Evolutionary conservation across 2,888 invertebrate species (phyloP).

Genomic region (Dugesia japonica): DNA sequence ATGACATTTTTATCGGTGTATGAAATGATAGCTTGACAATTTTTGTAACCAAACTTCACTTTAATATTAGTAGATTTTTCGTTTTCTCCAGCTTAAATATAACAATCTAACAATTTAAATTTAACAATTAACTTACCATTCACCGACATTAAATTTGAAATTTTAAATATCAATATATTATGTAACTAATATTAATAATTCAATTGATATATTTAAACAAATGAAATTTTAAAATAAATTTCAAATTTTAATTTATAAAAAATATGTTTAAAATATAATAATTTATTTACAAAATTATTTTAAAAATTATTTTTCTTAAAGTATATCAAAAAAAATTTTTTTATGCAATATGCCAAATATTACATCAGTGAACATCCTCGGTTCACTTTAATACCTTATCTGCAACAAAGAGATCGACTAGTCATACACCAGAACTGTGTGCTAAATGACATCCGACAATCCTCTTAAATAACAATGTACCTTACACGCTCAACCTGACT

Average conservation of each 20-base stretch:
- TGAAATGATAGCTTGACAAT: slow-evolving; percentile 55
- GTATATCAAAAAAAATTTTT: neutral
- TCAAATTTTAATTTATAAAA: neutral
- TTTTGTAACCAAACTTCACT: slow-evolving; percentile 9
- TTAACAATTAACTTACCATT: neutral
- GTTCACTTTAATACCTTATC: slow-evolving; percentile 8
- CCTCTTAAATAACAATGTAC: slow-evolving; percentile 10
- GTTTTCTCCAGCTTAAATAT: neutral
- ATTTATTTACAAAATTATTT: no score
- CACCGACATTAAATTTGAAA: neutral
- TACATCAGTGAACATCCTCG: slow-evolving; percentile 10
- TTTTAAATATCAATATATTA: neutral
- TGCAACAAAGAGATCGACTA: slow-evolving; percentile 9
- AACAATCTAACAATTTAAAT: no score
- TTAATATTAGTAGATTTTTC: neutral
- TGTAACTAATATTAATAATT: slow-evolving; percentile 11
- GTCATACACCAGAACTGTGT: slow-evolving; percentile 17
- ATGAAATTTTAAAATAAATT: neutral
- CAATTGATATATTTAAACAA: neutral
- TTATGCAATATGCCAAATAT: neutral
- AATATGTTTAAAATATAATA: no score
- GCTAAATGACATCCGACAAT: slow-evolving; percentile 15
- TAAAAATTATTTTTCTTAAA: no score
- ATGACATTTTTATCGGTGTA: slow-evolving; percentile 98
- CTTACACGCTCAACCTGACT: slow-evolving; percentile 20